Base-by-base conservation (phyloP, 23 tunicate species). In the Oikopleura dioica region DNA sequence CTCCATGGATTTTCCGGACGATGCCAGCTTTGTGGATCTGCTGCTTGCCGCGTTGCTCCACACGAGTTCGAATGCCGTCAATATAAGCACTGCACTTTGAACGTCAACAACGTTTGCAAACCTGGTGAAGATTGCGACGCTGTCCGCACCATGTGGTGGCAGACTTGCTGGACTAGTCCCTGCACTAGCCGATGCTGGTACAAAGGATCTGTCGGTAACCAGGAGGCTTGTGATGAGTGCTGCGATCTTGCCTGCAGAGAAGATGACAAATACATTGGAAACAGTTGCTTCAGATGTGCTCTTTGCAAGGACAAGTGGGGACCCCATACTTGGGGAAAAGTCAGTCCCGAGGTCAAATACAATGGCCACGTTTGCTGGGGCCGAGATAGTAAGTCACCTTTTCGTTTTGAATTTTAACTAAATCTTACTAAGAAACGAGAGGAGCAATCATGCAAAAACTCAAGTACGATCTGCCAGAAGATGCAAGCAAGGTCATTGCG, bases 351-450 rank as follows among this genome's bases (percentile, higher is more conserved):
- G 72, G 72, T 31, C 72, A 63, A 63, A 28, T 63, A 16, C 26
- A 23, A 63, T 31, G 72, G 72, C 29, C 72, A 63, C 26, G 72
- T 63, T 63, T 63, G 72, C 72, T 63, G 72, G 72, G 72, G 72
- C 29, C 16, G 26, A 63, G 72, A 63, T 31, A 63, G 72, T 63
- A 63, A 63, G 72, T 63, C n/a, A n/a, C n/a, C n/a, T n/a, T n/a
- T n/a, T n/a, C n/a, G n/a, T n/a, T n/a, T n/a, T n/a, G n/a, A n/a
- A n/a, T n/a, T n/a, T n/a, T n/a, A n/a, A n/a, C n/a, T 44, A 16
- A 44, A 44, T 44, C 16, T 44, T 44, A 44, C 26, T 63, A 2
- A 63, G 72, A 63, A 63, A 63, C 72, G 5, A 63, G 26, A 28
- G 72, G 72, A 2, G 72, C 26, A 2, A 63, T 63, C 2, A 63